phyloP scores from a whole-genome alignment of 2,113 vertebrate genomes.

The Telmatochromis sp. region DNA sequence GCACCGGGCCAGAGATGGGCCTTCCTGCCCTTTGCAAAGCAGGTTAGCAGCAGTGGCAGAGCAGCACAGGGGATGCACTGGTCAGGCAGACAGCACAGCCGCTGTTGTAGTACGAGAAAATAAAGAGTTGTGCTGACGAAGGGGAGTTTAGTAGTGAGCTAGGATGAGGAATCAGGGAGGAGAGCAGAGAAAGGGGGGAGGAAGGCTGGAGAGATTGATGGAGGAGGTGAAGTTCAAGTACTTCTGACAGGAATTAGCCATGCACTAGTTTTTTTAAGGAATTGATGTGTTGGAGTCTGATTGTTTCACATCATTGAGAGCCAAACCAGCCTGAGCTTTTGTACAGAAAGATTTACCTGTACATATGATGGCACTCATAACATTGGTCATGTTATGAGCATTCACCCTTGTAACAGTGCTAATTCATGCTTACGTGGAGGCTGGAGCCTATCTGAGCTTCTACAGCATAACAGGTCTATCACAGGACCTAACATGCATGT shows the following conservation, averaged over 20 bases:
- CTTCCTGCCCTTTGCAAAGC: conserved; percentile 61
- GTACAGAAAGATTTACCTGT: background rate
- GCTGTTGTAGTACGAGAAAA: conserved; percentile 46
- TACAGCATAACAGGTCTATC: background rate
- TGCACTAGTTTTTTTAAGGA: background rate
- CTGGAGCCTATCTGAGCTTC: background rate
- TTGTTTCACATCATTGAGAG: background rate
- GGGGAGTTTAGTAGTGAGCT: conserved; percentile 29
- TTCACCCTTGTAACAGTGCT: background rate
- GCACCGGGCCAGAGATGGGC: conserved; percentile 40
- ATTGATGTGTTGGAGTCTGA: background rate
- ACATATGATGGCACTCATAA: background rate
- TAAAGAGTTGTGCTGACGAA: conserved; percentile 70
- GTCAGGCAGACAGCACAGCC: conserved; percentile 50
- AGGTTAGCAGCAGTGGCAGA: conserved; percentile 39
- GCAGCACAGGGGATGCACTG: conserved; percentile 19
- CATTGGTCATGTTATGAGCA: background rate
- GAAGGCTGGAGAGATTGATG: background rate
- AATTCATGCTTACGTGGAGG: background rate
- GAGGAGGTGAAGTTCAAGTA: conserved; percentile 31
- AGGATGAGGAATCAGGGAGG: conserved; percentile 19
- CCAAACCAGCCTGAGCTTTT: background rate
- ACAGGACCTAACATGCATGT: background rate
- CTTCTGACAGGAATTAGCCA: background rate
- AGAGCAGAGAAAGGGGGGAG: background rate